phyloP scores from a whole-genome alignment of 2,113 vertebrate genomes.

The Peromyscus californicus region DNA sequence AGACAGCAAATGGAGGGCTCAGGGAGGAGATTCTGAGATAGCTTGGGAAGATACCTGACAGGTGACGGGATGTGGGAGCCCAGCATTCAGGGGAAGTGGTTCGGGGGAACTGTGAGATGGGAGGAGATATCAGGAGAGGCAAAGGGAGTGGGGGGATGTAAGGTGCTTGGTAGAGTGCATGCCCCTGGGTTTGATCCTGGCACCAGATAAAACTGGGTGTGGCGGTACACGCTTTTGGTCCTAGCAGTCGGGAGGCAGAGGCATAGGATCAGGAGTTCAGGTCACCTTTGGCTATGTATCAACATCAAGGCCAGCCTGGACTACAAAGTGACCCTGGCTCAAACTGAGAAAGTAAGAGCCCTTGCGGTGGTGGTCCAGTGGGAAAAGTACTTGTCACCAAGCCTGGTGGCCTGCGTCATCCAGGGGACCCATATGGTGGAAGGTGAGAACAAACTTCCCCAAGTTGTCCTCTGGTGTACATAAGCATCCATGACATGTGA shows the following conservation, averaged over 20 bases:
- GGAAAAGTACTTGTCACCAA: background rate
- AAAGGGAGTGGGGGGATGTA: accelerated
- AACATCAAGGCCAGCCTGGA: background rate
- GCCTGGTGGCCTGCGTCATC: too few relatives aligned
- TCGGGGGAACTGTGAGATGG: background rate
- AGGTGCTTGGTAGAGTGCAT: background rate
- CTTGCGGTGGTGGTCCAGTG: too few relatives aligned
- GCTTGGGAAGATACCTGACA: background rate
- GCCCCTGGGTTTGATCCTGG: background rate
- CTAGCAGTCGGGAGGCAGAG: background rate
- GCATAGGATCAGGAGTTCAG: background rate
- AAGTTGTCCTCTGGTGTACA: background rate
- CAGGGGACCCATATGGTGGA: background rate
- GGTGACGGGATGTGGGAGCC: too few relatives aligned
- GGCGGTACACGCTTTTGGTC: too few relatives aligned
- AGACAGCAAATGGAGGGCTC: background rate
- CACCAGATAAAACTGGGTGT: background rate
- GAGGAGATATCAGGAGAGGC: background rate
- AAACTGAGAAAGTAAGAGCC: background rate
- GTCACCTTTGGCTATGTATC: background rate
- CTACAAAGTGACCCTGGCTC: too few relatives aligned
- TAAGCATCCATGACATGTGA: background rate
- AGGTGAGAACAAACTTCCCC: background rate
- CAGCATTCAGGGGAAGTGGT: background rate
- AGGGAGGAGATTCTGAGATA: background rate